Conservation (phyloP, 2,113 vertebrate species). For the Dromas ardeola region DNA sequence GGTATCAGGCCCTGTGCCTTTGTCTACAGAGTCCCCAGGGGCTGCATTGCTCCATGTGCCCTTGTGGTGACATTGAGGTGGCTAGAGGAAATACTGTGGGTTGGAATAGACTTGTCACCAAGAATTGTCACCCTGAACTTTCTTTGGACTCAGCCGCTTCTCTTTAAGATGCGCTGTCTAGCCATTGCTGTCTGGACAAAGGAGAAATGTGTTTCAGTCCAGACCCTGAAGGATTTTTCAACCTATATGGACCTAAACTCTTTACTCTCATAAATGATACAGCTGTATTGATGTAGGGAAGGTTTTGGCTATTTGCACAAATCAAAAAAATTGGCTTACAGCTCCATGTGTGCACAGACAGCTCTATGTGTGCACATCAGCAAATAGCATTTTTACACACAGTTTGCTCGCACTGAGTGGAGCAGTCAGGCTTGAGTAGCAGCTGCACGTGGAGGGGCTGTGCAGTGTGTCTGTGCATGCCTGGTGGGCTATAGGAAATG, state of each 20-base stretch:
- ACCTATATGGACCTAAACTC: not conserved
- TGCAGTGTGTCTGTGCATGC: not conserved
- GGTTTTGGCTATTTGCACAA: not conserved
- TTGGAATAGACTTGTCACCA: not conserved
- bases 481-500: not conserved
- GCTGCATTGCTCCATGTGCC: not conserved
- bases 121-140: not conserved
- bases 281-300: not conserved
- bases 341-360: not conserved
- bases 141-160: not conserved
- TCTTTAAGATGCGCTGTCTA: not conserved
- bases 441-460: not conserved
- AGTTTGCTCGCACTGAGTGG: not conserved
- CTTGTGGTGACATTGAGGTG: conserved; percentile 55
- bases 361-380: not conserved
- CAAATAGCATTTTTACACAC: not conserved
- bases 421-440: not conserved
- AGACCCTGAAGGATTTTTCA: not conserved
- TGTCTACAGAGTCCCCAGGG: not conserved
- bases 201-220: not conserved
- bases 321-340: not conserved
- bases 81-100: not conserved
- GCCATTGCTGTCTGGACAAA: not conserved
- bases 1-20: not conserved
- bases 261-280: not conserved